These are phyloP conservation scores for Hirtodrosophila cameraria DNA, from an alignment of 2,888 invertebrate genomes.

Conservation along the genomic window DNA sequence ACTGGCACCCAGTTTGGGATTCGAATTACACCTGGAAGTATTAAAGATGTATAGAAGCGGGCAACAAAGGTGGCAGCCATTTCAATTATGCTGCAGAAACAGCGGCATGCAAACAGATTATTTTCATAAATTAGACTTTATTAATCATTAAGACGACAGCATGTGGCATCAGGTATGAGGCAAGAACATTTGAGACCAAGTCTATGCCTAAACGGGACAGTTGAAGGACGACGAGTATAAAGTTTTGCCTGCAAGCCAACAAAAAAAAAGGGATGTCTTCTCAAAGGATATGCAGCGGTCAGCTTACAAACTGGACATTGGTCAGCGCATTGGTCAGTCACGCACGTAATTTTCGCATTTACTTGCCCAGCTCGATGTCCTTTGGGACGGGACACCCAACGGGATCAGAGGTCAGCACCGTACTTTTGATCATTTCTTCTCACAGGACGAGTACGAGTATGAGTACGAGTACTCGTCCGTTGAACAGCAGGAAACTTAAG, in stretches of 20 bases:
- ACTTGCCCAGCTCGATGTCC: slow-evolving; percentile 12
- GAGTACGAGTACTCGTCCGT: slow-evolving; percentile 6
- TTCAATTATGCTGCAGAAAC: slow-evolving; percentile 36
- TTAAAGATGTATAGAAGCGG: slow-evolving; percentile 4
- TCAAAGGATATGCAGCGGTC: slow-evolving; percentile 64
- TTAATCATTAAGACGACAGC: slow-evolving; percentile 82
- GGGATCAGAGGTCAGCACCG: slow-evolving; percentile 83
- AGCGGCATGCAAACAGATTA: slow-evolving; percentile 75
- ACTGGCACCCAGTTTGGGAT: slow-evolving; percentile 33
- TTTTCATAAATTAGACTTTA: slow-evolving; percentile 82
- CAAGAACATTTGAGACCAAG: slow-evolving; percentile 9
- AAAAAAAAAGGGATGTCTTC: slow-evolving; percentile 46
- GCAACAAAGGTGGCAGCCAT: slow-evolving; percentile 41
- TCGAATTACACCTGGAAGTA: slow-evolving; percentile 73
- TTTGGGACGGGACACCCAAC: slow-evolving; percentile 47
- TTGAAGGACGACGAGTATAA: slow-evolving; percentile 77
- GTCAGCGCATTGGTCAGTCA: slow-evolving; percentile 82
- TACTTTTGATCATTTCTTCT: slow-evolving; percentile 81
- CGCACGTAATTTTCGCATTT: slow-evolving; percentile 74
- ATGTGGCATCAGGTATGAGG: slow-evolving; percentile 25
- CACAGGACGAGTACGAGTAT: slow-evolving; percentile 65
- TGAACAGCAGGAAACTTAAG: slow-evolving; percentile 73
- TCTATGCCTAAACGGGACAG: slow-evolving; percentile 47
- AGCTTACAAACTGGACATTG: slow-evolving; percentile 75
- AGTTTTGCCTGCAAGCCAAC: slow-evolving; percentile 2